Evolutionary conservation across 2,888 invertebrate species (phyloP).

Genomic region (Rhynchonema sp.): DNA sequence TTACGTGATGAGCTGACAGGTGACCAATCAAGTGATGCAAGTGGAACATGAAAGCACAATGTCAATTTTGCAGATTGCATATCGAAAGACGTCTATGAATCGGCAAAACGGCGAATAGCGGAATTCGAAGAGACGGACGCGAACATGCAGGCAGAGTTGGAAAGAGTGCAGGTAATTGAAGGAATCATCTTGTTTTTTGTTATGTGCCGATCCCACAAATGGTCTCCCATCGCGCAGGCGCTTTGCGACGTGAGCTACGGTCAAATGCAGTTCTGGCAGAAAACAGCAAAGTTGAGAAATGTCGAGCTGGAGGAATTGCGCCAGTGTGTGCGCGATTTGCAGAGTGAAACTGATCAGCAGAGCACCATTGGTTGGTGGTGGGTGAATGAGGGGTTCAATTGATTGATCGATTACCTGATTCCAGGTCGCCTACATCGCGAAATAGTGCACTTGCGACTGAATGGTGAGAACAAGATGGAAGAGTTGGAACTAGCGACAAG

Average conservation of each 20-base stretch:
- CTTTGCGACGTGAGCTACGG: neutral
- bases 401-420: too few species aligned
- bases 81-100: neutral
- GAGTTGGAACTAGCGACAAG: neutral
- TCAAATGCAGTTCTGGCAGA: neutral
- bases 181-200: neutral
- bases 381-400: too few species aligned
- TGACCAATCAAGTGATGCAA: too few species aligned
- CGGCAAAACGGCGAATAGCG: neutral
- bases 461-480: neutral
- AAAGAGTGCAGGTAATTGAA: neutral
- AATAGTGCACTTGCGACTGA: neutral
- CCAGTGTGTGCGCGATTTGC: neutral
- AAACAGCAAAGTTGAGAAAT: neutral
- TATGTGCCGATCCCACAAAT: too few species aligned
- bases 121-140: neutral
- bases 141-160: neutral
- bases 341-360: neutral
- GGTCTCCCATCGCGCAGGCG: too few species aligned
- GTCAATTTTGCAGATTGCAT: too few species aligned
- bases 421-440: neutral
- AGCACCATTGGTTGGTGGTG: neutral
- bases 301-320: neutral
- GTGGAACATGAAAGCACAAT: too few species aligned
- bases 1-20: neutral